These are phyloP conservation scores for Fistularia commersonii DNA, from an alignment of 2,797 vertebrate species.

Conservation along the genomic window DNA sequence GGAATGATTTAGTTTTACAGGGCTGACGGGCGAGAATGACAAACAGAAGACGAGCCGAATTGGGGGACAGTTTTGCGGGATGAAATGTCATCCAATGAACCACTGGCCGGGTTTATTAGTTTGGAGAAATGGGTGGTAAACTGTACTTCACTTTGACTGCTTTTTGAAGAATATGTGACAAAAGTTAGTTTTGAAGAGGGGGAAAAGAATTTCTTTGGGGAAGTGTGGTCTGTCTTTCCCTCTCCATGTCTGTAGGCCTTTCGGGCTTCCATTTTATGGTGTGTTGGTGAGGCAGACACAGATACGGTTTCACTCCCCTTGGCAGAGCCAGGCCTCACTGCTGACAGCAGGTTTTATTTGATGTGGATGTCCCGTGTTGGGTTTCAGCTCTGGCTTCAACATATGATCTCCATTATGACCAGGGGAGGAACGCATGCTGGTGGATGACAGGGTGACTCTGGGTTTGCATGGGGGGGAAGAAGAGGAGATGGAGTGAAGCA, in stretches of 20 bases:
- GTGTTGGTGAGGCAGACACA: slow-evolving; percentile 64
- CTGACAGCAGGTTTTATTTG: slow-evolving; percentile 78
- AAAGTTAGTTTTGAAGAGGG: slow-evolving; percentile 29
- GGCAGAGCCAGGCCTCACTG: slow-evolving; percentile 60
- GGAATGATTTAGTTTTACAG: too few relatives aligned
- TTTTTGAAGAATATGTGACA: slow-evolving; percentile 24
- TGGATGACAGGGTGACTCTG: slow-evolving; percentile 66
- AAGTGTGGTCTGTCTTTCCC: slow-evolving; percentile 11
- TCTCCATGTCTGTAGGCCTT: not conserved
- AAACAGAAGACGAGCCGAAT: too few relatives aligned
- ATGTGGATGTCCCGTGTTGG: slow-evolving; percentile 75
- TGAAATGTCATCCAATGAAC: too few relatives aligned
- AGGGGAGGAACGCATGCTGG: slow-evolving; percentile 64
- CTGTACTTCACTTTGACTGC: not conserved
- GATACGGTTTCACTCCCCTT: slow-evolving; percentile 71
- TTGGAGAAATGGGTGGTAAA: not conserved
- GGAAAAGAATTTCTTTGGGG: slow-evolving; percentile 52
- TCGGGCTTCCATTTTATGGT: slow-evolving; percentile 61
- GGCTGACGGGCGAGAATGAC: too few relatives aligned
- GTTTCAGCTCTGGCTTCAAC: slow-evolving; percentile 75
- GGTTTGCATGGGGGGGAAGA: slow-evolving; percentile 33
- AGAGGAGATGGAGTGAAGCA: slow-evolving; percentile 9
- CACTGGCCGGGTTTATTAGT: too few relatives aligned
- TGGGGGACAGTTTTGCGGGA: too few relatives aligned
- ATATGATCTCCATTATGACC: slow-evolving; percentile 81